Percentiles rank a stretch among this genome's conserved stretches.
Conservation (phyloP, 2,113 vertebrate genomes). For the Clarias batrachus region DNA sequence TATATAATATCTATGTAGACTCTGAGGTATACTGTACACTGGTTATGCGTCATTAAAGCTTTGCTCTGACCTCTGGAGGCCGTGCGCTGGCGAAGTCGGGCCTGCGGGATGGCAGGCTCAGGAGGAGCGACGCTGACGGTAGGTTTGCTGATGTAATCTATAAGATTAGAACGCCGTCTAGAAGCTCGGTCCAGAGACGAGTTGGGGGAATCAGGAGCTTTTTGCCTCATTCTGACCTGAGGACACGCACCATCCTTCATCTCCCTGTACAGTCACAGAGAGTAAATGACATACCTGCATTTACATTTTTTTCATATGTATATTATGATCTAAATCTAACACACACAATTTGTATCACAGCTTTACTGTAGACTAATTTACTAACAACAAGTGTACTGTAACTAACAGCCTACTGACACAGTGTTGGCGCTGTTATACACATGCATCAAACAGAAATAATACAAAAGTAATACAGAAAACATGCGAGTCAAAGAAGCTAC, state of each 20-base stretch:
- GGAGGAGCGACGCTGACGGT: constrained; percentile 59
- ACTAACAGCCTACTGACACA: not conserved
- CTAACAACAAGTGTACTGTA: not conserved
- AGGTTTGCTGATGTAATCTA: constrained; percentile 71
- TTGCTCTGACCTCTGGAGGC: constrained; percentile 73
- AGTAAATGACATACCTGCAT: not conserved
- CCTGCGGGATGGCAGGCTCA: constrained; percentile 70
- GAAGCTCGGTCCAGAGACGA: constrained; percentile 84
- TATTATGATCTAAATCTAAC: not conserved
- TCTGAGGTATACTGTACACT: not conserved
- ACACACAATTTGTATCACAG: not conserved
- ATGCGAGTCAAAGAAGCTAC: no score
- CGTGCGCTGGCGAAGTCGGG: constrained; percentile 81
- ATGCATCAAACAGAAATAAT: no score
- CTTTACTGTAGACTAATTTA: not conserved
- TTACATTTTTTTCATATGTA: not conserved
- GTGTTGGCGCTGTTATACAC: no score
- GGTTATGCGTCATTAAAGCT: not conserved
- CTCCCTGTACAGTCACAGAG: constrained; percentile 67
- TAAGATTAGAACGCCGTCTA: constrained; percentile 73
- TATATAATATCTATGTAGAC: not conserved
- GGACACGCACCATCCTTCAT: constrained; percentile 67
- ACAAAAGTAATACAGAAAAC: no score
- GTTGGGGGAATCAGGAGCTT: constrained; percentile 83
- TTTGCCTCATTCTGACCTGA: constrained; percentile 69